Evolutionary conservation across 92 coral and sea anemone species (phyloP).

Genomic region (Hydrozoanthus gracilis): DNA sequence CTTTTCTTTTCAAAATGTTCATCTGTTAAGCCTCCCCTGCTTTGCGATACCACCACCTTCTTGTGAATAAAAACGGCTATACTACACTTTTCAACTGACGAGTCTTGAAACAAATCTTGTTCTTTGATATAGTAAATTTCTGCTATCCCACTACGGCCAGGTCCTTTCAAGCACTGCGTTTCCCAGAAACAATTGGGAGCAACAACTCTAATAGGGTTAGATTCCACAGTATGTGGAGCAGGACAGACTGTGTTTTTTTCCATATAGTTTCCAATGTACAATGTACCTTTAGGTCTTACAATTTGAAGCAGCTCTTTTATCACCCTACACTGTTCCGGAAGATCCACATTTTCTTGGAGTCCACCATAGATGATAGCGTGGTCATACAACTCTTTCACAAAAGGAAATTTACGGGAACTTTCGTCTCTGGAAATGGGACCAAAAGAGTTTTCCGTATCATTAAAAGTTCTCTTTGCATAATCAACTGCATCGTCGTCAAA

Average conservation of each 20-base stretch:
- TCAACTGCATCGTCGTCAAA: slow-evolving; percentile 88
- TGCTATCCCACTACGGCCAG: slow-evolving; percentile 54
- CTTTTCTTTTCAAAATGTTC: slow-evolving; percentile 26
- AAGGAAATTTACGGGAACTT: slow-evolving; percentile 41
- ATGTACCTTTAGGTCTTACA: slow-evolving; percentile 86
- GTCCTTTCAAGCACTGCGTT: slow-evolving; percentile 68
- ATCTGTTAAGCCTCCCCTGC: not conserved
- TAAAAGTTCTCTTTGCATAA: slow-evolving; percentile 87
- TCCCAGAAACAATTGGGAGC: slow-evolving; percentile 93
- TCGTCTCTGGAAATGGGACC: slow-evolving; percentile 52
- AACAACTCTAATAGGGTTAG: slow-evolving; percentile 4
- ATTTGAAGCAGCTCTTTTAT: slow-evolving; percentile 78
- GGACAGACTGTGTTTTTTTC: slow-evolving; percentile 73
- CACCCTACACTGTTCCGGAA: slow-evolving; percentile 68
- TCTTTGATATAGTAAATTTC: slow-evolving; percentile 88
- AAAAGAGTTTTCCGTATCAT: slow-evolving; percentile 77
- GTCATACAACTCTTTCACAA: slow-evolving; percentile 44
- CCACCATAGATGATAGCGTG: slow-evolving; percentile 95
- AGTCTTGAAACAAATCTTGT: slow-evolving; percentile 76
- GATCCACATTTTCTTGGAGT: slow-evolving; percentile 64
- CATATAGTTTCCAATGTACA: slow-evolving; percentile 88
- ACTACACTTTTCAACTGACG: slow-evolving; percentile 74
- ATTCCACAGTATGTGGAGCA: not conserved
- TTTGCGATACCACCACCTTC: slow-evolving; percentile 58
- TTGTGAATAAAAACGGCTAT: slow-evolving; percentile 93